Base-by-base conservation (phyloP, 92 coral and sea anemone genomes). In the Parazoanthus darwini region DNA sequence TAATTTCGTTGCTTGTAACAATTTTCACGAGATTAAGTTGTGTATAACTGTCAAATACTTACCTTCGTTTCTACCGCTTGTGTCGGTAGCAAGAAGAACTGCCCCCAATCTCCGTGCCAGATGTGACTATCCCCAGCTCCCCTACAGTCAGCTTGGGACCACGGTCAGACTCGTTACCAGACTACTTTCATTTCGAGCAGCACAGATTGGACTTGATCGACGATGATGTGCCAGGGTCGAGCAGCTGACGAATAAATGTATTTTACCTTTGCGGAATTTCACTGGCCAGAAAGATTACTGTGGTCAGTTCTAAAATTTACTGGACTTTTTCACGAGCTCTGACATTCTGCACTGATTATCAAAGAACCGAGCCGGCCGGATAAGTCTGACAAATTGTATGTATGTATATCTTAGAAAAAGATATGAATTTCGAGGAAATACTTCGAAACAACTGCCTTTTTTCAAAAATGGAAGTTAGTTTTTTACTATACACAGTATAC, bases 121-220 rank as follows among this genome's bases (percentile, higher is more conserved):
- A 92, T 74, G 94, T 92, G 9, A 89, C 94, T 26, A 86, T 92
- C 38, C 92, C 94, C 44, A 89, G 92, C 79, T 89, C 92, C 26
- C 94, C 94, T 43, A 86, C 91, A 36, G 79, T 86, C 79, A 89
- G 87, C 79, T 85, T 91, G 54, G 78, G 58, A 74, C 70, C 68
- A 70, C 67, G 87, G 59, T 68, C 87, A 26, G 87, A 71, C 66
- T 84, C 87, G 78, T 84, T 84, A 71, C 87, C 87, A 84, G 87
- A 71, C 43, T 84, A 84, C 67, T 84, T 84, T 71, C 87, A 56
- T 43, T 84, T 70, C 68, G 87, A 84, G 33, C 67, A 79, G 59
- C 78, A 44, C 68, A 43, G 87, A 23, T 20, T 84, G 87, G 87
- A 84, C 78, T 46, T 84, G 78, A 70, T 84, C 68, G 78, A 84